Conservation (phyloP, 2,797 vertebrate species). For the Prunella strophiata region DNA sequence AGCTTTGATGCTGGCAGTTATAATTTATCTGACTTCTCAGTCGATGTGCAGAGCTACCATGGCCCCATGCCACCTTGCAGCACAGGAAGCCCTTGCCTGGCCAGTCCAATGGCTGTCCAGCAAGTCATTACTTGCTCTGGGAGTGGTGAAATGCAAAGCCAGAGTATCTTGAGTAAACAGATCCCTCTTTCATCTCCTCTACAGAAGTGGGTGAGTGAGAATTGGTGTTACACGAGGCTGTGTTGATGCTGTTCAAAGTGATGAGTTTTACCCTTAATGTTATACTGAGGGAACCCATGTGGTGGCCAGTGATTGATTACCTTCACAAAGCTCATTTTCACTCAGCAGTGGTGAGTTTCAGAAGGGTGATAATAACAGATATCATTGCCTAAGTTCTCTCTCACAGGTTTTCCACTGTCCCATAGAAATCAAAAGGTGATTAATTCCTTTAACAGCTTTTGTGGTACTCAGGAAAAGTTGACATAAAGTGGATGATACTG, state of each 20-base stretch:
- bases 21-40: not conserved
- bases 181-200: constrained; percentile 43
- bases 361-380: constrained; percentile 54
- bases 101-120: not conserved
- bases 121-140: constrained; percentile 17
- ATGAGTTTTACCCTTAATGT: constrained; percentile 51
- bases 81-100: not conserved
- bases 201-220: constrained; percentile 44
- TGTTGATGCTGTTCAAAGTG: constrained; percentile 47
- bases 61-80: not conserved
- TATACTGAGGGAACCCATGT: constrained; percentile 42
- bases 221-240: constrained; percentile 45
- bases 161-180: constrained; percentile 8
- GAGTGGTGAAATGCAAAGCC: constrained; percentile 26
- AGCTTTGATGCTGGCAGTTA: not conserved
- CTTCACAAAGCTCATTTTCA: constrained; percentile 65
- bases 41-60: not conserved
- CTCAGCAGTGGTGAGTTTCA: constrained; percentile 56
- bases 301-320: constrained; percentile 56
- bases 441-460: constrained; percentile 27
- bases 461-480: not conserved
- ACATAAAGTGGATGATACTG: not conserved
- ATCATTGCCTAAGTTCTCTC: constrained; percentile 48
- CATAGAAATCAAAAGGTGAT: constrained; percentile 20
- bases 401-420: constrained; percentile 16